Evolutionary conservation across 2,113 vertebrate species (phyloP).

Genomic region (Dryoscopus gambensis): DNA sequence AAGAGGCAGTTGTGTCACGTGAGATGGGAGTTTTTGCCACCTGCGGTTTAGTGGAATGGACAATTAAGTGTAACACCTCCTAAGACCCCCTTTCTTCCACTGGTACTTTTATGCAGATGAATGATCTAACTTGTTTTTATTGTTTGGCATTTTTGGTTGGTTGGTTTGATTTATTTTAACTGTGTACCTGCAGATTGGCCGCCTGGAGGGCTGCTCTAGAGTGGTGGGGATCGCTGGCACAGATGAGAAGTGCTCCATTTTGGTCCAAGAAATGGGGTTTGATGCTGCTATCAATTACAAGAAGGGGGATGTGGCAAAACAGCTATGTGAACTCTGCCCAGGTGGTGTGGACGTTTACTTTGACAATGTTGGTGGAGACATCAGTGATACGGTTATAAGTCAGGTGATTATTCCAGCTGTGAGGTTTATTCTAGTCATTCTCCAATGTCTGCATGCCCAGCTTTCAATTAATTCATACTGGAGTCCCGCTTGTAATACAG

Average conservation of each 20-base stretch:
- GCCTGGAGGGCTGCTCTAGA: slow-evolving; percentile 84
- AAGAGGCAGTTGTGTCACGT: neutral
- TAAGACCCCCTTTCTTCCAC: neutral
- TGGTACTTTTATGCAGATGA: neutral
- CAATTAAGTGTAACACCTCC: neutral
- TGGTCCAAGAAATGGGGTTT: slow-evolving; percentile 87
- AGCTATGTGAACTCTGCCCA: slow-evolving; percentile 81
- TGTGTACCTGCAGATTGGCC: slow-evolving; percentile 77
- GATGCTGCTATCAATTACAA: slow-evolving; percentile 89
- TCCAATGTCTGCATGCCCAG: neutral
- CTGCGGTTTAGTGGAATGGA: neutral
- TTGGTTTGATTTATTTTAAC: neutral
- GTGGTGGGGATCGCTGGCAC: slow-evolving; percentile 94
- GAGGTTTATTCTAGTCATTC: neutral
- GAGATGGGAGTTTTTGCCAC: neutral
- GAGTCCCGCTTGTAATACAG: neutral
- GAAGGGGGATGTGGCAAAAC: slow-evolving; percentile 69
- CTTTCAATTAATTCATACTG: neutral
- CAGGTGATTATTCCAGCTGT: slow-evolving; percentile 67
- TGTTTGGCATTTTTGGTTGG: fast-evolving
- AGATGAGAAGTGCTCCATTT: slow-evolving; percentile 82
- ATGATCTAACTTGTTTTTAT: neutral
- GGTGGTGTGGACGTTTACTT: slow-evolving; percentile 91
- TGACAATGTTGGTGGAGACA: slow-evolving; percentile 92
- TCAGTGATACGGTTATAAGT: slow-evolving; percentile 85